A percentile compares a stretch with the other conserved stretches of the same genome.
Evolutionary conservation across 2,888 invertebrate genomes (phyloP).

Genomic region (Amphiduros pacificus): DNA sequence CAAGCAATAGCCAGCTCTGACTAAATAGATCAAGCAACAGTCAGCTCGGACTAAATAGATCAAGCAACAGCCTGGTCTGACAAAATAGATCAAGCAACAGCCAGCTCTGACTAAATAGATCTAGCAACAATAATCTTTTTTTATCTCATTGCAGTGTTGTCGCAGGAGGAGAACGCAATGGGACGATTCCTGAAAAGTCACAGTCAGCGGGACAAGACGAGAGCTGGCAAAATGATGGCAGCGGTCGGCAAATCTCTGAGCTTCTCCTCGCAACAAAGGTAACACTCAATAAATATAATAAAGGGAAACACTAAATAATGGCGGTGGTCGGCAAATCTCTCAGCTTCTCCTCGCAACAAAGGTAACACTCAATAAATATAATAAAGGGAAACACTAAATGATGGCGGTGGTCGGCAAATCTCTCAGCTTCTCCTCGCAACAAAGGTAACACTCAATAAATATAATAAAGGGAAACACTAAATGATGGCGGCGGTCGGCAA

Average conservation of each 20-base stretch:
- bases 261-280: conserved; percentile 85
- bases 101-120: too few relatives aligned
- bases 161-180: conserved; percentile 93
- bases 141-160: conserved; percentile 67
- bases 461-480: not conserved
- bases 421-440: conserved; percentile 86
- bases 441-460: conserved; percentile 62
- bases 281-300: conserved; percentile 4
- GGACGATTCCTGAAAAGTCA: conserved; percentile 92
- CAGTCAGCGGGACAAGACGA: conserved; percentile 82
- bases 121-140: too few relatives aligned
- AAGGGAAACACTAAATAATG: not conserved
- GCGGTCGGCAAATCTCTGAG: conserved; percentile 83
- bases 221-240: conserved; percentile 82
- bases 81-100: too few relatives aligned
- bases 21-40: too few relatives aligned
- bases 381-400: not conserved
- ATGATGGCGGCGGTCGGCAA: not conserved
- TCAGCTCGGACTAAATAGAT: too few relatives aligned
- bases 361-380: conserved; percentile 42
- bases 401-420: not conserved
- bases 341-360: conserved; percentile 88
- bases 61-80: too few relatives aligned
- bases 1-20: too few relatives aligned
- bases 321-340: conserved; percentile 55